phyloP scores from a whole-genome alignment of 2,113 vertebrate genomes.

The Erythrocercus mccallii region DNA sequence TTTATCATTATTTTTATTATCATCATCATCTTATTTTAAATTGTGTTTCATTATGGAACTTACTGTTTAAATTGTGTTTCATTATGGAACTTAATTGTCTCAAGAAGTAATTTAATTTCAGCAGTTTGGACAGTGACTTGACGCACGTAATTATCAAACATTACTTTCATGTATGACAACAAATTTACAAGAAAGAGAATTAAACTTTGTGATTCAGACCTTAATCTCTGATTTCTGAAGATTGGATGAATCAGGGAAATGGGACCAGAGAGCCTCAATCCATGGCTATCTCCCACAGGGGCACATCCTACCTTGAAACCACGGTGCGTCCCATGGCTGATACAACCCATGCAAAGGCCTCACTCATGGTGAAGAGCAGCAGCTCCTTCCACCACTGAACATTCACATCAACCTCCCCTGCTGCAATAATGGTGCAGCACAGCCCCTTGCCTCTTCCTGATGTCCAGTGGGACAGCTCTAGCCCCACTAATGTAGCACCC shows the following conservation, averaged over 20 bases:
- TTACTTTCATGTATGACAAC: not conserved
- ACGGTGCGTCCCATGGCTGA: accelerated
- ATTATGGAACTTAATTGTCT: not conserved
- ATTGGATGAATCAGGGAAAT: not conserved
- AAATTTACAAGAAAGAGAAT: constrained; percentile 2
- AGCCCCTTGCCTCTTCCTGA: not conserved
- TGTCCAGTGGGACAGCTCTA: not conserved
- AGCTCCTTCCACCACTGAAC: not conserved
- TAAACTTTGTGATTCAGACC: constrained; percentile 35
- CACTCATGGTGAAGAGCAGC: not conserved
- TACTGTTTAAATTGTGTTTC: not conserved
- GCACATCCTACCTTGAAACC: not conserved
- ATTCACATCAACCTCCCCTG: accelerated
- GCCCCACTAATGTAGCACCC: not conserved
- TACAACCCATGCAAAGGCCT: not conserved
- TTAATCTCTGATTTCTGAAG: not conserved
- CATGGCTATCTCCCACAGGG: not conserved
- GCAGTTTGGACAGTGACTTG: not conserved
- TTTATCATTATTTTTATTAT: not conserved
- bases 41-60: not conserved
- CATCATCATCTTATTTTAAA: not conserved
- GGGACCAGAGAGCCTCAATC: not conserved
- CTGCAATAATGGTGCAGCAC: accelerated
- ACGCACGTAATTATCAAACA: not conserved
- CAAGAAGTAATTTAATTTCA: not conserved